Base-by-base conservation (phyloP, 2,113 vertebrate species). In the Plecturocebus donacophilus region DNA sequence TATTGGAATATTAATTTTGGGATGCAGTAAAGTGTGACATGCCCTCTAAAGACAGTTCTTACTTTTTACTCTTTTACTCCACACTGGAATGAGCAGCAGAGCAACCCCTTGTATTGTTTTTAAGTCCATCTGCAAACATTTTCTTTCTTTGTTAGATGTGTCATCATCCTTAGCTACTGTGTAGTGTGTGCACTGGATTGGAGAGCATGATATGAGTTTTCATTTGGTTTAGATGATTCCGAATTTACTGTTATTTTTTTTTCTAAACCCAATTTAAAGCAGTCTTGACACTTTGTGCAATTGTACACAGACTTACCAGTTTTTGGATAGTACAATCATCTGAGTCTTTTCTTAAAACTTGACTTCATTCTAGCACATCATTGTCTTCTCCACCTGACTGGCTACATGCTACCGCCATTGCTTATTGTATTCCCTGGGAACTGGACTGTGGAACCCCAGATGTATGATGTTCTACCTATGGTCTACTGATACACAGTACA, bases 171-270 rank as follows among this genome's bases (percentile, higher is more conserved):
- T 10, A 10, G n/a, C 49, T 54, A 47, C 6, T 87, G 95, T 87
- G 23, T 89, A 71, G 30, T 5, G 6, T 83, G 30, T 76, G 12
- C 17, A 70, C 27, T 76, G 49, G 85, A 83, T 17, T 49, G 73
- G 19, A 23, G 0, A 89, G n/a, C 2, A 9, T 56, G 6, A 25
- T 70, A 66, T 71, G 83, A 97, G 14, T 42, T 97, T 96, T 94
- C 81, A 76, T 49, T 80, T 45, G 81, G 5, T 6, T 19, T 68
- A 70, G 8, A n/a, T n/a, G 82, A 42, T 96, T 77, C 27, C 79
- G 76, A 95, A 95, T 97, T 81, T 77, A 91, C 66, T 49, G 87
- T 96, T 88, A 52, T 96, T 97, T 6, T n/a, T 93, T 89, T 38
- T 95, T 52, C 49, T 90, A 23, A 90, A 49, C 8, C 19, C 35